Conservation (phyloP, 2,797 vertebrate genomes). For the Macropodus opercularis region DNA sequence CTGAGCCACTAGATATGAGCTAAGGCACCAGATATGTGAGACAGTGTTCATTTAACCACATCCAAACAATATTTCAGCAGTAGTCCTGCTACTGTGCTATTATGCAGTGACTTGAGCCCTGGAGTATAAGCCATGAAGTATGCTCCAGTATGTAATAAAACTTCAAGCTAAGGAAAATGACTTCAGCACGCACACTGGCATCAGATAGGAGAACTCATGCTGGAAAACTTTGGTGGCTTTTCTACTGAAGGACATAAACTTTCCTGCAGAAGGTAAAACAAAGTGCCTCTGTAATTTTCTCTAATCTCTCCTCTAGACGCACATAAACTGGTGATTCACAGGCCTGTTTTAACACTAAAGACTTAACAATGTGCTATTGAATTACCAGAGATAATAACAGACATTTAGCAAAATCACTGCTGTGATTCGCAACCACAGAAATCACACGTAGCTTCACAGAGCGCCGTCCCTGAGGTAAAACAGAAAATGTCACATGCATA, state of each 20-base stretch:
- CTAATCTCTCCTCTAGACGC: constrained; percentile 59
- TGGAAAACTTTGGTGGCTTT: constrained; percentile 65
- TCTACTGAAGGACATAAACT: constrained; percentile 57
- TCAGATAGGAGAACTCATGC: constrained; percentile 33
- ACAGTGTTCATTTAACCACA: background rate
- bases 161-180: constrained; percentile 13
- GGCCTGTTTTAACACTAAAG: constrained; percentile 53
- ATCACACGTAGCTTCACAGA: constrained; percentile 8
- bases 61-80: constrained; percentile 1
- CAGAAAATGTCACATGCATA: background rate
- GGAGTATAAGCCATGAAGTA: background rate
- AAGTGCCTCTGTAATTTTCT: constrained; percentile 76
- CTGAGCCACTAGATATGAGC: background rate
- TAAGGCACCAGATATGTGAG: background rate
- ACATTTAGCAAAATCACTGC: constrained; percentile 61
- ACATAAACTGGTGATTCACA: constrained; percentile 61
- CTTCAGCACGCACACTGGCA: constrained; percentile 29
- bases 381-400: constrained; percentile 62
- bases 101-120: constrained; percentile 5
- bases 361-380: constrained; percentile 71
- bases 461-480: background rate
- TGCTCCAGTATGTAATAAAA: constrained; percentile 6
- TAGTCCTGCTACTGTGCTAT: background rate
- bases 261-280: constrained; percentile 69
- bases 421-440: constrained; percentile 15